A percentile compares a stretch with the other conserved stretches of the same genome.
phyloP scores from a whole-genome alignment of 2,113 vertebrate genomes.

The Daboia siamensis region DNA sequence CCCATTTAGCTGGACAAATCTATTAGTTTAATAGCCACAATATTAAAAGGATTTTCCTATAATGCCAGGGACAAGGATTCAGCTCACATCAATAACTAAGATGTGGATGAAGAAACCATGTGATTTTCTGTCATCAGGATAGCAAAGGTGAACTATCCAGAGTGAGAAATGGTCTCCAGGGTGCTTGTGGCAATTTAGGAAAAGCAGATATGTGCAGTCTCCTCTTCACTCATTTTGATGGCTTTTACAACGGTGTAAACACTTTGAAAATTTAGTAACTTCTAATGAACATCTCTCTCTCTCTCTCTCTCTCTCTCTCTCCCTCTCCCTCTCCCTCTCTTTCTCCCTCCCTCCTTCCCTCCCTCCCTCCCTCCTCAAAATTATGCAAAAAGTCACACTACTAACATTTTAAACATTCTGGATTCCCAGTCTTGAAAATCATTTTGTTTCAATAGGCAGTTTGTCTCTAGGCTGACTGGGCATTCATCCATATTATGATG shows the following conservation, averaged over 20 bases:
- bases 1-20: neutral
- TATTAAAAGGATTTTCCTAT: neutral
- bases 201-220: neutral
- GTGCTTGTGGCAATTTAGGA: neutral
- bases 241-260: neutral
- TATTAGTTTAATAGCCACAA: neutral
- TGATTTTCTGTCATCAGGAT: neutral
- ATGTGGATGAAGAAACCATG: neutral
- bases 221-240: neutral
- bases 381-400: neutral
- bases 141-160: neutral
- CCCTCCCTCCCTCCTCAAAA: neutral
- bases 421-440: neutral
- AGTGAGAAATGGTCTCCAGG: neutral
- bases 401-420: neutral
- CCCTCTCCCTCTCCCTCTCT: rapidly evolving
- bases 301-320: neutral
- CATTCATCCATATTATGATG: neutral
- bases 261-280: neutral
- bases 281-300: neutral
- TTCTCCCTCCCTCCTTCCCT: no score
- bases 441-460: neutral
- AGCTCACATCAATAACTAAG: neutral
- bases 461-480: neutral
- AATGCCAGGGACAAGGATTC: neutral